Percentiles rank a stretch among this genome's conserved stretches.
phyloP scores from a whole-genome alignment of 1,140 invertebrate genomes.

The Octopus sinensis region DNA sequence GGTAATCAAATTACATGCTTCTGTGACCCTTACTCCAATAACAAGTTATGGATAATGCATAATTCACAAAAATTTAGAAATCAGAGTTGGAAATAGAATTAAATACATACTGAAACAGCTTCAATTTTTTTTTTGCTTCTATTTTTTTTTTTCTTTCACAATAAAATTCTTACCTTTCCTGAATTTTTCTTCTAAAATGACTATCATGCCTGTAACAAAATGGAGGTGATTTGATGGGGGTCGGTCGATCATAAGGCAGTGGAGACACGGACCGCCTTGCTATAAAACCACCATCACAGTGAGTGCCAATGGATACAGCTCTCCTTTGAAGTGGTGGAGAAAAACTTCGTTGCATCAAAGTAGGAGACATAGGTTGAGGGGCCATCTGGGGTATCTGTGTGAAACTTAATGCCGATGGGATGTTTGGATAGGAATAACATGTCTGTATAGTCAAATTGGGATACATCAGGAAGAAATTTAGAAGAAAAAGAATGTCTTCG shows the following conservation, averaged over 20 bases:
- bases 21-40: no score
- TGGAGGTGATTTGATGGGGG: not conserved
- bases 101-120: no score
- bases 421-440: constrained; percentile 1
- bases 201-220: not conserved
- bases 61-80: no score
- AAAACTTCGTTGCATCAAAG: not conserved
- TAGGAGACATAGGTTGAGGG: not conserved
- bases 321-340: not conserved
- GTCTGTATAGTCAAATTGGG: not conserved
- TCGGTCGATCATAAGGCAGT: not conserved
- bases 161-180: not conserved
- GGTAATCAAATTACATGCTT: no score
- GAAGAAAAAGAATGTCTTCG: no score
- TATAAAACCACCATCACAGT: not conserved
- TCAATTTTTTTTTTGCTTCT: no score
- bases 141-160: no score
- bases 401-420: not conserved
- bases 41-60: no score
- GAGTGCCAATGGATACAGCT: not conserved
- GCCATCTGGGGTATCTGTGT: not conserved
- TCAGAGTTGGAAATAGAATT: no score
- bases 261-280: not conserved
- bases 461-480: not conserved
- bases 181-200: not conserved